These are phyloP conservation scores for Leuciscus idus DNA, from an alignment of 2,113 vertebrate genomes.

Conservation along the genomic window DNA sequence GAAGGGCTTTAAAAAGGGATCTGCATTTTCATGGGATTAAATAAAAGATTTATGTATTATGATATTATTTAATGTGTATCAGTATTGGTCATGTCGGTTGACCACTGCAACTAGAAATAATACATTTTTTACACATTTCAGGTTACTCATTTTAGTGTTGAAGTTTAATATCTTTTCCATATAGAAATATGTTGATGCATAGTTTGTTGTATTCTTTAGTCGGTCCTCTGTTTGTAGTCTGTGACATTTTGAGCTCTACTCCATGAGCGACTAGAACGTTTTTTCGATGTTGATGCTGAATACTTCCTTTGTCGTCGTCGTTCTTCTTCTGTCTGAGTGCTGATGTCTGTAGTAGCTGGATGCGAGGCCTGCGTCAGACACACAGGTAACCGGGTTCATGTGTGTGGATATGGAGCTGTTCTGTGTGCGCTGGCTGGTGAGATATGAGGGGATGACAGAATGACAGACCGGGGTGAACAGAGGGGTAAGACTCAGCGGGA, in stretches of 20 bases:
- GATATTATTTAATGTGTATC: too few species aligned
- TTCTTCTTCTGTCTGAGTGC: not conserved
- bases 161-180: not conserved
- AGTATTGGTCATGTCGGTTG: too few species aligned
- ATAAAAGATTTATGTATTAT: too few species aligned
- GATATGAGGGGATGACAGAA: slow-evolving; percentile 36
- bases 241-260: not conserved
- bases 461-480: slow-evolving; percentile 17
- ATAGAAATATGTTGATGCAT: not conserved
- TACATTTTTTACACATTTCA: too few species aligned
- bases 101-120: too few species aligned
- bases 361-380: not conserved
- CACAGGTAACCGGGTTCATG: slow-evolving; percentile 36
- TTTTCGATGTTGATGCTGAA: not conserved
- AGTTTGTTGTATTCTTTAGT: not conserved
- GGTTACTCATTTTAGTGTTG: not conserved
- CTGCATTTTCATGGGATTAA: too few species aligned
- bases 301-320: not conserved
- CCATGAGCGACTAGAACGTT: not conserved
- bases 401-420: slow-evolving; percentile 41
- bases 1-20: too few species aligned
- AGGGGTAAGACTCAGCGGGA: slow-evolving; percentile 22
- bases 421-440: slow-evolving; percentile 3
- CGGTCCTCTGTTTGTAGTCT: not conserved
- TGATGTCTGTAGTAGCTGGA: not conserved